Base-by-base conservation (phyloP, 1,140 invertebrate genomes). In the Sinella curviseta region DNA sequence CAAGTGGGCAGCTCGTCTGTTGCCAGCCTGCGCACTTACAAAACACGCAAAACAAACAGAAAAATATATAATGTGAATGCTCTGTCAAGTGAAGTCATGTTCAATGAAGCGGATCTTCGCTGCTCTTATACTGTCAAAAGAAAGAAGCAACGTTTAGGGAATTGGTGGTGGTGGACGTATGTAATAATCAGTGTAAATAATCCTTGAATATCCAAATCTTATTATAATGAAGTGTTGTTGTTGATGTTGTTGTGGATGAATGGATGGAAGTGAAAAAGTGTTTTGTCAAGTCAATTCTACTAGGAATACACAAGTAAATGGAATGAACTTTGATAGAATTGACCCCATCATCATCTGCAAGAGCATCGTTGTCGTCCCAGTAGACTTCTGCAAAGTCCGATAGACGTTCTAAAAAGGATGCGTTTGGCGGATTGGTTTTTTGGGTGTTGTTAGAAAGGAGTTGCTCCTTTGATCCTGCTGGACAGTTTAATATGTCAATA, bases 381-480 rank as follows among this genome's bases (percentile, higher is more conserved):
- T 14, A 30, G 65, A 70, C 31, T 33, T 31, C 65, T 70, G 65
- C 31, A 70, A 30, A 70, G 65, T 31, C 31, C n/a, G 65, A 70
- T 70, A 31, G 30, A 70, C 2, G n/a, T 8, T 30, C 65, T 17
- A 70, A 70, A 70, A n/a, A 31, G n/a, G 65, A 65, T 16, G 4
- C 4, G 24, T 26, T 65, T 65, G 57, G 14, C 57, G 57, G 14
- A 60, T 60, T 60, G 57, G 12, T 60, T 48, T 12, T 48, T 48
- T 48, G 20, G 39, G 39, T 20, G 39, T 12, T 48, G 39, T 20
- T n/a, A n/a, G 24, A 65, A 65, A 65, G 57, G 31, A 70, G 65
- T 70, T 70, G 65, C 65, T 70, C 65, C n/a, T 70, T 33, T 70
- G 65, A 70, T 70, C 65, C 65, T 31, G 31, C 65, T 70, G 65